Evolutionary conservation across 2,113 vertebrate species (phyloP), one percentile per base, ranked within the genome.

Genomic region (Haemorhous mexicanus): DNA sequence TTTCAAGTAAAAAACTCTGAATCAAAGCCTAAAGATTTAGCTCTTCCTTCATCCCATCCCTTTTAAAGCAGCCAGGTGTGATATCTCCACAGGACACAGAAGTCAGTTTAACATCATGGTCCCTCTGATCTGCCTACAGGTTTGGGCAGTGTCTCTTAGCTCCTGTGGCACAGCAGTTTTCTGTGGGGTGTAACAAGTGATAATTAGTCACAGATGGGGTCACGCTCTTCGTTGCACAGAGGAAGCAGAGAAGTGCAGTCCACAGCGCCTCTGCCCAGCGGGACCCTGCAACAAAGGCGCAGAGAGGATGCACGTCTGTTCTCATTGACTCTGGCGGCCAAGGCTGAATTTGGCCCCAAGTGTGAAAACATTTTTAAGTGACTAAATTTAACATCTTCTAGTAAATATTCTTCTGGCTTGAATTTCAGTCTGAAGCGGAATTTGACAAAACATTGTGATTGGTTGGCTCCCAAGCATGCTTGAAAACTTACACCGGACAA

Each of bases 361-460:
- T 90, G 76, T 61, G 62, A 96, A 95, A 96, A 96, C 85, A 96
- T 95, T 88, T 97, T 70, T 24, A 94, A 93, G 69, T 89, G 76
- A 81, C 94, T 96, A 96, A 96, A 95, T 94, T 96, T 97, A 97
- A 96, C 93, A 76, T 96, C 83, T 96, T 93, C 92, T 96, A 96
- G 92, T 97, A 93, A 93, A 96, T 96, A 94, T 84, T 95, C 93
- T 89, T 81, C 88, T 93, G 92, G 79, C 88, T 96, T 92, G 66
- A 89, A 89, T 94, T 96, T 89, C 88, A 73, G 69, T 92, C 92
- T 95, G 86, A 96, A 92, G 80, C 28, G 64, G 69, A 92, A 93
- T 95, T 95, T 94, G 92, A 94, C 90, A 92, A 95, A 96, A 95
- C 94, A 89, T 87, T 95, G 93, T 88, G 90, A 96, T 96, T 97